Conservation (phyloP, 2,113 vertebrate species). For the Ardeotis arabs region DNA sequence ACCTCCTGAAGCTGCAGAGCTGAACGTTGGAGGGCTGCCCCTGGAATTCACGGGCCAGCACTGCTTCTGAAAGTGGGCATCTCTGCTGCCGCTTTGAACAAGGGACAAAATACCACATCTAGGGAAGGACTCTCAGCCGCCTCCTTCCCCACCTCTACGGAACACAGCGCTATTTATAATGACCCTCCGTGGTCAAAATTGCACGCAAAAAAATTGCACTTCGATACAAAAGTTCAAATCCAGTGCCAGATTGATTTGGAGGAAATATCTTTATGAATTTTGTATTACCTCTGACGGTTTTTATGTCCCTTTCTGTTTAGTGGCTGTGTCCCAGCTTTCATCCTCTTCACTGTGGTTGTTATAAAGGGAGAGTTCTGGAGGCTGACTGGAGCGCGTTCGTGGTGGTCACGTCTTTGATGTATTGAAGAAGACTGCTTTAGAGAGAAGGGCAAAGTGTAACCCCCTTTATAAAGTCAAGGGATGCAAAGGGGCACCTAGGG, state of each 20-base stretch:
- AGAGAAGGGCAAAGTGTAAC: slow-evolving; percentile 1
- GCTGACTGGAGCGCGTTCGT: background rate
- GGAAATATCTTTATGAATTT: background rate
- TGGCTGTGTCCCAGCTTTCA: background rate
- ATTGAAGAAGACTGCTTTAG: background rate
- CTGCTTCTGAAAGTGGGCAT: background rate
- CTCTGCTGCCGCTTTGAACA: background rate
- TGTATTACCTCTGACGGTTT: background rate
- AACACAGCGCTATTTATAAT: background rate
- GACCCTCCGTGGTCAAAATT: background rate
- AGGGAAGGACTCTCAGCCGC: background rate
- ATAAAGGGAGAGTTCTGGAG: background rate
- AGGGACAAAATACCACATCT: background rate
- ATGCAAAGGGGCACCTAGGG: background rate
- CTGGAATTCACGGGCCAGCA: background rate
- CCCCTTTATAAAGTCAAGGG: background rate
- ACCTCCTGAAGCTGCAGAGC: background rate
- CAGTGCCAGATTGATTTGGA: background rate
- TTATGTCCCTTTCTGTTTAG: background rate
- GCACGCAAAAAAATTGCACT: background rate
- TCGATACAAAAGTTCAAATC: background rate
- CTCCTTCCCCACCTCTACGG: background rate
- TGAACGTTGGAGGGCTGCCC: background rate
- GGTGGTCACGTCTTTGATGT: background rate
- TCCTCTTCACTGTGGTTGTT: background rate